Conservation (phyloP, 2,113 vertebrate species). For the Echinops telfairi region DNA sequence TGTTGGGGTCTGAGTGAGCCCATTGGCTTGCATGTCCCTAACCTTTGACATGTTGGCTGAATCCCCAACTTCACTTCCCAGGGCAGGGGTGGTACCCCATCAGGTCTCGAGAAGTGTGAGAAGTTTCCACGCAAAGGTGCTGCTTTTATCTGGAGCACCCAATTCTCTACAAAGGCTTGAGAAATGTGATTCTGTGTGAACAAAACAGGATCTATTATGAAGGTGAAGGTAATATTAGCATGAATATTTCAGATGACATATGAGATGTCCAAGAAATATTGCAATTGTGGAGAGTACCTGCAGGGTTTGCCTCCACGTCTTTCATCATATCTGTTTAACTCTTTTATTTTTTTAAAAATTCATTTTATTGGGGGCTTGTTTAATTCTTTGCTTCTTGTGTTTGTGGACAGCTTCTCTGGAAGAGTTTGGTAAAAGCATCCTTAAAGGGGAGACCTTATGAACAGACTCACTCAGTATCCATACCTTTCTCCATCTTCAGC, state of each 20-base stretch:
- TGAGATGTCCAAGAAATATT: background rate
- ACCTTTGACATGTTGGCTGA: background rate
- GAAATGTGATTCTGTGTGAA: background rate
- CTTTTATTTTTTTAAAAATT: background rate
- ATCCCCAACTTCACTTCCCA: background rate
- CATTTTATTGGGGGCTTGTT: too few relatives aligned
- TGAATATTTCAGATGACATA: slow-evolving; percentile 20
- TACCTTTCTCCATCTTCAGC: background rate
- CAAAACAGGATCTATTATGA: background rate
- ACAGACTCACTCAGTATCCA: background rate
- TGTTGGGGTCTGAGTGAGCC: background rate
- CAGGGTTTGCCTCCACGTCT: background rate
- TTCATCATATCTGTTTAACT: background rate
- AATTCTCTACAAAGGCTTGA: background rate
- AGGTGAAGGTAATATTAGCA: background rate
- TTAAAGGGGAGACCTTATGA: background rate
- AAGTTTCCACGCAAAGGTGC: background rate
- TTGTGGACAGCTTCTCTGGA: background rate
- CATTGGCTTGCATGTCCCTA: background rate
- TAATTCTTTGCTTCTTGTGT: background rate
- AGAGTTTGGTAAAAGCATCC: background rate
- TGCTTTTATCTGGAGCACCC: background rate
- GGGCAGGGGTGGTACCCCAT: accelerated
- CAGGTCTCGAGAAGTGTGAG: too few relatives aligned
- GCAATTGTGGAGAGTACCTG: background rate